Conservation (phyloP, 2,797 vertebrate genomes). For the Aythya fuligula region DNA sequence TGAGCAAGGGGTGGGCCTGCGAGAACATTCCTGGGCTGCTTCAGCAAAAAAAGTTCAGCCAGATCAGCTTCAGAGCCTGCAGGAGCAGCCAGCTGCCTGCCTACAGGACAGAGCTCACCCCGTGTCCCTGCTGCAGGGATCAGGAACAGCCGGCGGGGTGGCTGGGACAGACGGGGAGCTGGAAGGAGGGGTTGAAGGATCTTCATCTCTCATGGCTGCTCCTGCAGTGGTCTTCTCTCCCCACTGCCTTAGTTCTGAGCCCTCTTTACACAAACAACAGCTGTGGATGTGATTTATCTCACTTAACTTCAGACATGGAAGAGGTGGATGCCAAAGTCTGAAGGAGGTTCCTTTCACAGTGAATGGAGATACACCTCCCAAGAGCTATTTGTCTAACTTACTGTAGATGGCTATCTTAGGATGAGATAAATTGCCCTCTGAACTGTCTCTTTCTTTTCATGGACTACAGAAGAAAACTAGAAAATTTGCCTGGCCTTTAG, state of each 20-base stretch:
- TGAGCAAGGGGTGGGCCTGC: background rate
- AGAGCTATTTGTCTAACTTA: constrained; percentile 26
- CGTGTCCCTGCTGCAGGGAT: background rate
- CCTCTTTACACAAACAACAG: background rate
- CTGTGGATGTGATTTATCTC: constrained; percentile 30
- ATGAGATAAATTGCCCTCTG: constrained; percentile 27
- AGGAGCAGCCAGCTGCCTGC: constrained; percentile 5
- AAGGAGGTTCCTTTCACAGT: background rate
- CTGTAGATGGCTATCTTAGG: constrained; percentile 30
- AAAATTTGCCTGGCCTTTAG: constrained; percentile 20
- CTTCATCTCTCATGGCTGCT: background rate
- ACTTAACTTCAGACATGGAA: background rate
- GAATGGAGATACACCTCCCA: background rate
- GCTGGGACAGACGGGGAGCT: background rate
- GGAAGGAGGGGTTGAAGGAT: background rate
- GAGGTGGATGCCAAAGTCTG: background rate
- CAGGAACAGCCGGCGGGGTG: background rate
- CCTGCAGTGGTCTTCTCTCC: background rate
- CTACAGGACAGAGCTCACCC: fast-evolving
- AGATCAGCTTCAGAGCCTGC: background rate
- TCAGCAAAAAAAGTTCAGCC: constrained; percentile 42
- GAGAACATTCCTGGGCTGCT: constrained; percentile 34
- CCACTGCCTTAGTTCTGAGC: background rate
- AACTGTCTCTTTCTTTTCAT: background rate
- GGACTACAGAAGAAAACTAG: background rate